Conservation (phyloP, 2,113 vertebrate species). For the Microtus pennsylvanicus region DNA sequence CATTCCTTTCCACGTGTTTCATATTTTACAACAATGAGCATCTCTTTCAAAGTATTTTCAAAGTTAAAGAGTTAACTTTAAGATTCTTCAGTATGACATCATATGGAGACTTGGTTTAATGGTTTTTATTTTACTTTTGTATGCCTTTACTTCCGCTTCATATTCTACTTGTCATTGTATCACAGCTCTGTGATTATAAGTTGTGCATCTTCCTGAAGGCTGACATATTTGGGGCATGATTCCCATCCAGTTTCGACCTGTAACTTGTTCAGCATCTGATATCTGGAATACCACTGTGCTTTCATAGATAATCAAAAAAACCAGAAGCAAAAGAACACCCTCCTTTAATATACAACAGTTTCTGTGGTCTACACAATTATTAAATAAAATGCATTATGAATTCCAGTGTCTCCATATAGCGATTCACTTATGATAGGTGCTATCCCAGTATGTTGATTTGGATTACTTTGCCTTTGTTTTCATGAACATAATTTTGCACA, state of each 20-base stretch:
- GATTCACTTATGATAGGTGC: not conserved
- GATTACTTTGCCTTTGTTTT: slow-evolving; percentile 43
- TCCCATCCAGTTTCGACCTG: not conserved
- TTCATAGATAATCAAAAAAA: not conserved
- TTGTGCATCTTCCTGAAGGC: not conserved
- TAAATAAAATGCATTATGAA: slow-evolving; percentile 21
- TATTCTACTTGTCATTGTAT: not conserved
- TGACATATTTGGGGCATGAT: not conserved
- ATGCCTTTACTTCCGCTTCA: not conserved
- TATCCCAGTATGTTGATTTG: not conserved
- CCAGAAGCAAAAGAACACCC: not conserved
- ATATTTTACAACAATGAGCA: not conserved
- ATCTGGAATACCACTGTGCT: not conserved
- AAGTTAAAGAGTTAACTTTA: not conserved
- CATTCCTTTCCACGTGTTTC: not conserved
- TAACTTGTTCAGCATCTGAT: not conserved
- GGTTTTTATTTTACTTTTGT: not conserved
- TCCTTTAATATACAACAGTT: not conserved
- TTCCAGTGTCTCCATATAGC: not conserved
- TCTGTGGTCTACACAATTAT: not conserved
- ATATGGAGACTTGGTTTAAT: slow-evolving; percentile 6
- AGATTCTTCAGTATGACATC: not conserved
- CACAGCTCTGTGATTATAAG: not conserved
- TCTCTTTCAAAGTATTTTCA: not conserved
- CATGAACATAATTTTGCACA: not conserved